phyloP scores from a whole-genome alignment of 1,140 invertebrate species.

The Acromyrmex heyeri region DNA sequence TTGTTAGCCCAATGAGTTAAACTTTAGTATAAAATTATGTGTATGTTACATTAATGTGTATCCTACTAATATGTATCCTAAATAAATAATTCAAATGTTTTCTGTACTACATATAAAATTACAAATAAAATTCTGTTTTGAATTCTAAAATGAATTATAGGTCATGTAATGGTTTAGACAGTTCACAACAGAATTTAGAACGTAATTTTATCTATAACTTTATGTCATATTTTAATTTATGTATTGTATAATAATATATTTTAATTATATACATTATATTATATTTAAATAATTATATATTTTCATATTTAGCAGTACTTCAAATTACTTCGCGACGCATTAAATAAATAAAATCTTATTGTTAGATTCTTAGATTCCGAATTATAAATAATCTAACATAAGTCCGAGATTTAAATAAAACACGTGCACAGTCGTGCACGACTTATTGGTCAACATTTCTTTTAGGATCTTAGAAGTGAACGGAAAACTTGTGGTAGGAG shows the following conservation, averaged over 20 bases:
- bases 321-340: not conserved
- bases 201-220: not conserved
- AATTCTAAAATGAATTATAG: not conserved
- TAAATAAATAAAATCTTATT: not conserved
- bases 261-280: not conserved
- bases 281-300: not conserved
- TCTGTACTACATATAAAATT: not conserved
- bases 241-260: not conserved
- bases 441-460: constrained; percentile 42
- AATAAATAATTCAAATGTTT: not conserved
- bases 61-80: too few species aligned
- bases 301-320: not conserved
- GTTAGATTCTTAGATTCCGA: not conserved
- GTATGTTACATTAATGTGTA: not conserved
- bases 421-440: not conserved
- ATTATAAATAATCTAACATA: not conserved
- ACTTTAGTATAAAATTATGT: not conserved
- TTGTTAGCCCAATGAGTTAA: not conserved
- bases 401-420: not conserved
- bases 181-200: not conserved
- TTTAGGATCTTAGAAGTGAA: constrained; percentile 94
- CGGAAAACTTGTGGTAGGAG: constrained; percentile 91
- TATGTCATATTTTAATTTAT: not conserved
- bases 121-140: not conserved
- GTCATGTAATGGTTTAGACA: not conserved